Evolutionary conservation across 2,113 vertebrate genomes (phyloP).

Genomic region (Alectura lathami): DNA sequence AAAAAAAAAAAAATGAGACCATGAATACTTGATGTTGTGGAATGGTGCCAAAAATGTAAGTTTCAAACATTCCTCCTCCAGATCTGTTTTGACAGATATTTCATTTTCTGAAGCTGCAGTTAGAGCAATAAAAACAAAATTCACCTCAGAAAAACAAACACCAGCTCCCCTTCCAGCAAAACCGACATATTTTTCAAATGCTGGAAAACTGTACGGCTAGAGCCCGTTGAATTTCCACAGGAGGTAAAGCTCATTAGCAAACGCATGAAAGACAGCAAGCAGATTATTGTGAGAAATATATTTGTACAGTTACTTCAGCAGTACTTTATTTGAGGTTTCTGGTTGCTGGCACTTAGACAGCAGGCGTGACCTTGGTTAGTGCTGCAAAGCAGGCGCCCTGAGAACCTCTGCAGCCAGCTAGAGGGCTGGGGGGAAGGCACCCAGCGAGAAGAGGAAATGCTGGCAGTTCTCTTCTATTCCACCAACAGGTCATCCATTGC

Average conservation of each 20-base stretch:
- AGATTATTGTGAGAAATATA: constrained; percentile 50
- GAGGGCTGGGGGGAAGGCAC: neutral
- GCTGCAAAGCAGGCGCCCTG: constrained; percentile 39
- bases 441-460: neutral
- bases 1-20: neutral
- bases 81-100: constrained; percentile 55
- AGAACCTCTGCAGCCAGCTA: neutral
- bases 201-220: constrained; percentile 7
- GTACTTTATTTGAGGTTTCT: constrained; percentile 27
- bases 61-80: neutral
- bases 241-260: constrained; percentile 57
- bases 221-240: constrained; percentile 49
- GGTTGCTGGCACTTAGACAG: constrained; percentile 33
- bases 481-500: neutral
- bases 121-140: constrained; percentile 59
- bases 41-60: neutral
- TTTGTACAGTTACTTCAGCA: constrained; percentile 39
- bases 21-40: neutral
- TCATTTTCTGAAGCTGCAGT: constrained; percentile 54
- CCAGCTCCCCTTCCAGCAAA: constrained; percentile 45
- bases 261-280: constrained; percentile 59
- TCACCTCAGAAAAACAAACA: constrained; percentile 62
- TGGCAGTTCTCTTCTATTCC: neutral
- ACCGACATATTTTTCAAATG: constrained; percentile 10
- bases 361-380: neutral